Conservation (phyloP, 2,113 vertebrate genomes). For the Callospermophilus lateralis region DNA sequence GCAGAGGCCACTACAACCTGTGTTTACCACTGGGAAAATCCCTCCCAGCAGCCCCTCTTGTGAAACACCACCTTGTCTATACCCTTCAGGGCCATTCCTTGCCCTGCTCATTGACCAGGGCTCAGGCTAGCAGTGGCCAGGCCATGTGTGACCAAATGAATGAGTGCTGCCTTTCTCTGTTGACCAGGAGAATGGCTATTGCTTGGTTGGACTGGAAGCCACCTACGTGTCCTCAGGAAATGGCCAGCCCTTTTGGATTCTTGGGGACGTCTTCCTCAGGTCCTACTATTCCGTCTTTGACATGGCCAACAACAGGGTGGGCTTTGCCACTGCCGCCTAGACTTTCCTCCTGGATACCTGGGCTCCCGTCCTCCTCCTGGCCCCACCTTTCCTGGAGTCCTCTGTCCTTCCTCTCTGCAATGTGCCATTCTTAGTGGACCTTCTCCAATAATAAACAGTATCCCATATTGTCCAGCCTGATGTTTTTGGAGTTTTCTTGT, state of each 20-base stretch:
- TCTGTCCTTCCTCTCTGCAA: not conserved
- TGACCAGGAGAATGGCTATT: conserved; percentile 79
- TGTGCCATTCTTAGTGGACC: not conserved
- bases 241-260: conserved; percentile 86
- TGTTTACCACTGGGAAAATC: not conserved
- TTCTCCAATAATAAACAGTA: conserved; percentile 73
- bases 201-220: conserved; percentile 81
- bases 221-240: conserved; percentile 84
- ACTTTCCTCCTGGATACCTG: conserved; percentile 66
- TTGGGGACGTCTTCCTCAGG: conserved; percentile 88
- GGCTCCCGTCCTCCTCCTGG: not conserved
- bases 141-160: accelerated
- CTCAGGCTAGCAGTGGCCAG: not conserved
- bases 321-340: conserved; percentile 83
- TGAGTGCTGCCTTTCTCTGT: not conserved
- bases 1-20: not conserved
- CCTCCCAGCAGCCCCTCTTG: not conserved
- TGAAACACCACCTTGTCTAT: not conserved
- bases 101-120: not conserved
- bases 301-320: conserved; percentile 83
- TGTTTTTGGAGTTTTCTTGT: not conserved
- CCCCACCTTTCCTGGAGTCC: not conserved
- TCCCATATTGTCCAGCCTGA: not conserved
- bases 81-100: not conserved
- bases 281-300: conserved; percentile 88